These are phyloP conservation scores for Chymomyza caudatula DNA, from an alignment of 2,888 invertebrate genomes.

Conservation along the genomic window DNA sequence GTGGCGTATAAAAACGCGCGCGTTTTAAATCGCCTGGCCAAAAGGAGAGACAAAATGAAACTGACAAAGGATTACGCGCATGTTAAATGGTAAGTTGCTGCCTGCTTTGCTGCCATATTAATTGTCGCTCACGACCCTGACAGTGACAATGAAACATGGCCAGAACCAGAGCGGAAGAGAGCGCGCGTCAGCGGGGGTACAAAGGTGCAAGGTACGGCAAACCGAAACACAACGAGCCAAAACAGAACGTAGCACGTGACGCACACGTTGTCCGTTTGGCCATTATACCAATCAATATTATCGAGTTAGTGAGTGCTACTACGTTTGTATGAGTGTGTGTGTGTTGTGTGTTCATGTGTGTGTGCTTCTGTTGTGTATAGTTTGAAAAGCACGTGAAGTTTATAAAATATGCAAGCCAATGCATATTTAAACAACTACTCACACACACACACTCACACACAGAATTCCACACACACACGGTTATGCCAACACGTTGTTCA, in stretches of 20 bases:
- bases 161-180: background rate
- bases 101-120: constrained; percentile 5
- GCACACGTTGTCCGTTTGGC: constrained; percentile 2
- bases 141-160: constrained; percentile 13
- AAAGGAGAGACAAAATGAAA: constrained; percentile 20
- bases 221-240: background rate
- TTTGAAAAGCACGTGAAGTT: constrained; percentile 33
- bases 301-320: constrained; percentile 38
- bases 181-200: background rate
- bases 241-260: constrained; percentile 21
- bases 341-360: background rate
- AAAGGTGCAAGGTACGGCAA: background rate
- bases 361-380: constrained; percentile 3
- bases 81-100: constrained; percentile 52
- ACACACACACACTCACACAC: constrained; percentile 48
- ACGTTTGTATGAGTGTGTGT: background rate
- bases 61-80: constrained; percentile 30
- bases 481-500: background rate
- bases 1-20: constrained; percentile 29
- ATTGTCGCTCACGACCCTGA: constrained; percentile 24
- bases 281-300: constrained; percentile 52
- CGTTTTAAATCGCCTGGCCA: constrained; percentile 31
- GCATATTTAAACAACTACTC: constrained; percentile 8
- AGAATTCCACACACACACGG: constrained; percentile 35
- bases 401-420: constrained; percentile 44